Percentiles rank a stretch among this genome's conserved stretches.
phyloP scores from a whole-genome alignment of 2,797 vertebrate species.

The Diceros bicornis region DNA sequence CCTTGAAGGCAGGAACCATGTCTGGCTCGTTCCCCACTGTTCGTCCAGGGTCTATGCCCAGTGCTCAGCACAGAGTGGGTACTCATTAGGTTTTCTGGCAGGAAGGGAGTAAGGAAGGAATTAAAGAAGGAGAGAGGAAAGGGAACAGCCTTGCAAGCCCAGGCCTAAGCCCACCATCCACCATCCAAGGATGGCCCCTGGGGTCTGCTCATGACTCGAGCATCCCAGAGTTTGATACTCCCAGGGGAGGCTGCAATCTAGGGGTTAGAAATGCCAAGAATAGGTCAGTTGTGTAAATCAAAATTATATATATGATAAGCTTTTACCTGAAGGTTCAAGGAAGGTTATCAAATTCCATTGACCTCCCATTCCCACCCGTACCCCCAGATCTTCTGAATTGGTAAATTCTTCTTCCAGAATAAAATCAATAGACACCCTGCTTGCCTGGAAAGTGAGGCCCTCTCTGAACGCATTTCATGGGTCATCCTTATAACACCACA shows the following conservation, averaged over 20 bases:
- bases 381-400: not conserved
- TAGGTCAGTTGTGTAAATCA: not conserved
- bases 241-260: not conserved
- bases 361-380: not conserved
- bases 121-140: not conserved
- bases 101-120: not conserved
- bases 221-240: not conserved
- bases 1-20: not conserved
- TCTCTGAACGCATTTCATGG: not conserved
- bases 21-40: not conserved
- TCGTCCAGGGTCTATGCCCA: not conserved
- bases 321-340: not conserved
- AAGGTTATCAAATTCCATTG: not conserved
- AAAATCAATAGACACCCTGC: not conserved
- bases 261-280: not conserved
- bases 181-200: not conserved
- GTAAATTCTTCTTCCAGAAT: not conserved
- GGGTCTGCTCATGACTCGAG: not conserved
- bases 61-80: not conserved
- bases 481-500: not conserved
- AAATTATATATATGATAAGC: not conserved
- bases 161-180: not conserved
- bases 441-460: not conserved
- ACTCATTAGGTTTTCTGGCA: not conserved
- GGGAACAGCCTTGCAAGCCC: not conserved